Base-by-base conservation (phyloP, 2,888 invertebrate species). In the Eupeodes luniger region DNA sequence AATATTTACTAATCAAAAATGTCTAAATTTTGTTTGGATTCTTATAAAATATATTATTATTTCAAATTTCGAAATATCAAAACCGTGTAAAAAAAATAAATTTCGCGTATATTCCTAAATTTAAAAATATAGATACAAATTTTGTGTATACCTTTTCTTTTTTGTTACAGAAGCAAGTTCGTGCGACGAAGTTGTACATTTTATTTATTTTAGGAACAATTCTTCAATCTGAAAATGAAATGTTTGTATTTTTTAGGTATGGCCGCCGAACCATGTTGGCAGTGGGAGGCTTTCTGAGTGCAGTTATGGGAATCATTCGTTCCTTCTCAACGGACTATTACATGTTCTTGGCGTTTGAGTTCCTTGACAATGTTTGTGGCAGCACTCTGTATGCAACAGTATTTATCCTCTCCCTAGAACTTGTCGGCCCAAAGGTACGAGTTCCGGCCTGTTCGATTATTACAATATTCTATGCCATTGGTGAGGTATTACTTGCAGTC, bases 331-430 rank as follows among this genome's bases (percentile, higher is more conserved):
- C 95, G 79, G 95, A 95, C 89, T 97, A 97, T 92, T 94, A 95
- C 90, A 95, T 95, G 95, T 97, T 97, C 92, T 91, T 96, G 51
- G 91, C 95, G 0, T 95, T 96, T 44, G 97, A 97, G 92, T 96
- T 97, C 77, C 91, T 97, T 4, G 97, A 97, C 91, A 96, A 97
- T 0, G 93, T 95, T 2, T 94, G 96, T 19, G 96, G 96, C 0
- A 95, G 96, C 27, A 96, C 96, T 0, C 95, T 96, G 10, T 97
- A 95, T 91, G 95, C 96, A 6, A 96, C 96, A 1, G 96, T 96
- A 82, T 97, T 96, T 91, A 96, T 97, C 90, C 90, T 94, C 2
- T 96, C 96, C 95, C 94, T 97, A 90, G 97, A 98, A 92, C 94
- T 97, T 93, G 96, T 97, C 36, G 96, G 97, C 0, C 96, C 96